Evolutionary conservation across 2,888 invertebrate genomes (phyloP), one percentile per base, ranked within the genome.

Genomic region (Epiperipatus broadwayi): DNA sequence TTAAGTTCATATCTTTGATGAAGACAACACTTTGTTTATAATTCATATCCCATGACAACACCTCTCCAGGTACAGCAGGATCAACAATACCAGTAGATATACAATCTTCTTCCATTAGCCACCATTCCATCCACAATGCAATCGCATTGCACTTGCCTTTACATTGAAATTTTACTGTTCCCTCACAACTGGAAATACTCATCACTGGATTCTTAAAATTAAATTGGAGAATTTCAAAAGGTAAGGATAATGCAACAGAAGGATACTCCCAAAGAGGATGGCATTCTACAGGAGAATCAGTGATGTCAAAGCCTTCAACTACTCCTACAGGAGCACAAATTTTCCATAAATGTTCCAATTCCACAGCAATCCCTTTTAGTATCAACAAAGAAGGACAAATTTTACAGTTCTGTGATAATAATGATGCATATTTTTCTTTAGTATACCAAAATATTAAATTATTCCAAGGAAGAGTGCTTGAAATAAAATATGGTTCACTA

Each of bases 181-280:
- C 35, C 35, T 10, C 22, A 21, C 35, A 12, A 35, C 22, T 3
- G 19, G 19, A 8, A 35, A n/a, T 3, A 12, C 21, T 5, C 21
- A 14, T n/a, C n/a, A n/a, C n/a, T n/a, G n/a, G n/a, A n/a, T n/a
- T 36, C 10, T 45, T 49, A 41, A 77, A 66, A 49, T 72, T 63
- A 29, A 79, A 61, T 32, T 56, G 52, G 3, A 68, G 52, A 7
- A 79, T 50, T 38, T 64, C 54, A 25, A 67, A 57, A 1, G 69
- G 63, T 4, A 57, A 43, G 4, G 74, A 71, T 38, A 79, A 60
- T 3, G 79, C 72, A 33, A 54, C 60, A 35, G 77, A 73, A 1
- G 85, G 84, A 60, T 97, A 97, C 62, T 97, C 95, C 93, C 95
- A 97, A 1, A 97, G 64, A 0, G 91, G 87, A 51, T 95, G 93